Evolutionary conservation across 2,113 vertebrate genomes (phyloP), one percentile per base, ranked within the genome.

Genomic region (Conger conger): DNA sequence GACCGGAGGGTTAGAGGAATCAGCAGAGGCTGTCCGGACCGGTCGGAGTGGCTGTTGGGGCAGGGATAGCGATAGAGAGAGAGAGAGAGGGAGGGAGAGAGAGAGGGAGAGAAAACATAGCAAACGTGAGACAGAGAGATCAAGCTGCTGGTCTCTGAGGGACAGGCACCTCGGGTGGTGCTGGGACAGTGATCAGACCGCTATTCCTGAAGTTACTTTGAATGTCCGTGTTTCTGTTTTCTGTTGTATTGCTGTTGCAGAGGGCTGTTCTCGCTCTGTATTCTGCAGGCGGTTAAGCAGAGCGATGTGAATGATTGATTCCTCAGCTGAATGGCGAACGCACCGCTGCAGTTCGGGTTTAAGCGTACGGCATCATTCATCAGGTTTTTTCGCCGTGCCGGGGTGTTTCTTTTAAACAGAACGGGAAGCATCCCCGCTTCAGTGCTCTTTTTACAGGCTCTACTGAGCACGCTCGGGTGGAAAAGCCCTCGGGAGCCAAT

Each of bases 361-460:
- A 27, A 27, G 57, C 27, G 57, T 63, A 27, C 57, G 9, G 68
- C n/a, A 73, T 73, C n/a, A 73, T 27, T 73, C 45, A 50, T 50
- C 45, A 50, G 45, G 45, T 50, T 13, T 50, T 50, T 13, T 50
- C 11, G 45, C 45, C 15, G 45, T 15, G 11, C 45, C 45, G 11
- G 45, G 4, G 9, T 42, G 4, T 6, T 42, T 42, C 4, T 42
- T 42, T n/a, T n/a, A n/a, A n/a, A n/a, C n/a, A 17, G n/a, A 13
- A 73, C 6, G 68, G 11, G 33, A 73, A 73, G n/a, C 68, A 73
- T 73, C 68, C 33, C 68, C 9, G 0, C n/a, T 33, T 73, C 33
- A 73, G 33, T 30, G 45, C 45, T 81, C 40, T 50, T n/a, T 45
- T 53, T 80, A 80, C 53, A 81, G 79, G 79, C 79, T 30, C 7